A percentile compares a stretch with the other conserved stretches of the same genome.
phyloP scores from a whole-genome alignment of 1,140 invertebrate species.

The Scaptomyza hsui region DNA sequence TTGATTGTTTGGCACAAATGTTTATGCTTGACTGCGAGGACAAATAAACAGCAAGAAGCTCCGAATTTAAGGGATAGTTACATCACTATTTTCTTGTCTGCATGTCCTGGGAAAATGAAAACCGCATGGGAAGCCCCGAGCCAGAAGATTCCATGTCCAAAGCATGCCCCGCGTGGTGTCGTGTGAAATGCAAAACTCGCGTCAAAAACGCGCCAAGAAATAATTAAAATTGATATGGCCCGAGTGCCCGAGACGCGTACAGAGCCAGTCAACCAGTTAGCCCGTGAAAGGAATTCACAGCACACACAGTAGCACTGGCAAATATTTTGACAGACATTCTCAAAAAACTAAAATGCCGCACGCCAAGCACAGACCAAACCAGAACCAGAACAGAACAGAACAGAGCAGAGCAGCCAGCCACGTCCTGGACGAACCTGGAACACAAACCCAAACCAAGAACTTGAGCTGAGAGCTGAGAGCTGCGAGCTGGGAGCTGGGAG shows the following conservation, averaged over 20 bases:
- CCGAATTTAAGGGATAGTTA: neutral
- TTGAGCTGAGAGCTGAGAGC: constrained; percentile 23
- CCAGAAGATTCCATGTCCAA: constrained; percentile 18
- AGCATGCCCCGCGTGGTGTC: constrained; percentile 24
- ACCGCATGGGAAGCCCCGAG: constrained; percentile 31
- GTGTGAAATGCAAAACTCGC: constrained; percentile 73
- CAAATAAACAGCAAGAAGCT: constrained; percentile 37
- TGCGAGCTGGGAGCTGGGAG: constrained; percentile 27
- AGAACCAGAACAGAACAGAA: neutral
- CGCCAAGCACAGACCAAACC: constrained; percentile 40
- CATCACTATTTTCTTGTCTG: neutral
- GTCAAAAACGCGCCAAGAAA: constrained; percentile 58
- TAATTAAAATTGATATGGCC: constrained; percentile 77
- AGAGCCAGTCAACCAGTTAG: neutral
- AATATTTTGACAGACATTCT: constrained; percentile 58
- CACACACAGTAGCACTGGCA: constrained; percentile 19
- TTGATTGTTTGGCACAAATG: constrained; percentile 79
- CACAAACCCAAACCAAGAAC: constrained; percentile 4
- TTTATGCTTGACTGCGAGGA: constrained; percentile 80
- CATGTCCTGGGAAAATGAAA: constrained; percentile 32
- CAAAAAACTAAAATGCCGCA: constrained; percentile 66
- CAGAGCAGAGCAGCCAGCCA: neutral
- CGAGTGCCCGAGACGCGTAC: neutral
- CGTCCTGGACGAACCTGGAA: neutral
- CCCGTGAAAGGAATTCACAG: constrained; percentile 9